Conservation (phyloP, 2,888 invertebrate species). For the Cyaniris semiargus region DNA sequence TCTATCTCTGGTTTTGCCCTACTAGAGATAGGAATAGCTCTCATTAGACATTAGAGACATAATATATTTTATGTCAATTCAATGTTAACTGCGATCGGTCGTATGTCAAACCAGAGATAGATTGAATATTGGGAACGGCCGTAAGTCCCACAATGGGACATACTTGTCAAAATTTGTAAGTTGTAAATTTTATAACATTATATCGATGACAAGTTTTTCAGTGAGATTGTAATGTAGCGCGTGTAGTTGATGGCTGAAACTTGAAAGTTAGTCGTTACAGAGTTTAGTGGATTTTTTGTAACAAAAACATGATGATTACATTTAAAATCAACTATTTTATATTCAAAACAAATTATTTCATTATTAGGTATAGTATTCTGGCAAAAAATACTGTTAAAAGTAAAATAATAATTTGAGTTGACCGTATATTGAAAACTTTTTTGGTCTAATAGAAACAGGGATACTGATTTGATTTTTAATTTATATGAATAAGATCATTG, state of each 20-base stretch:
- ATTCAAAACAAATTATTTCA: not conserved
- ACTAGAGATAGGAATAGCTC: too few species aligned
- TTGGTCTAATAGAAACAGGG: not conserved
- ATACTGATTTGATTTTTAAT: not conserved
- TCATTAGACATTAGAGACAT: too few species aligned
- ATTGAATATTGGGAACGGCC: too few species aligned
- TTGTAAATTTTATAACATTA: not conserved
- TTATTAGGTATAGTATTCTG: too few species aligned
- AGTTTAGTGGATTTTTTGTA: conserved; percentile 9
- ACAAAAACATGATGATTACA: not conserved
- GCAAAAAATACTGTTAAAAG: not conserved
- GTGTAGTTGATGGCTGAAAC: not conserved
- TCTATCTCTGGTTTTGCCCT: too few species aligned
- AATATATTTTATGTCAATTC: too few species aligned
- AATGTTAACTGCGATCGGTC: too few species aligned
- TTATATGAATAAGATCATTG: not conserved
- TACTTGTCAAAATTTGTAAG: too few species aligned
- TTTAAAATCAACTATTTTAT: too few species aligned
- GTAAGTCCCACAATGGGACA: too few species aligned
- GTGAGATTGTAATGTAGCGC: not conserved
- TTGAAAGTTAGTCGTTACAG: conserved; percentile 14
- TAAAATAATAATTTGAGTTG: not conserved
- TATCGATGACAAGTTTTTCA: not conserved
- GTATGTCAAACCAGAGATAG: too few species aligned
- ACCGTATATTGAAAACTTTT: not conserved